Evolutionary conservation across 2,797 vertebrate species (phyloP), one percentile per base, ranked within the genome.

Genomic region (Lithobates pipiens): DNA sequence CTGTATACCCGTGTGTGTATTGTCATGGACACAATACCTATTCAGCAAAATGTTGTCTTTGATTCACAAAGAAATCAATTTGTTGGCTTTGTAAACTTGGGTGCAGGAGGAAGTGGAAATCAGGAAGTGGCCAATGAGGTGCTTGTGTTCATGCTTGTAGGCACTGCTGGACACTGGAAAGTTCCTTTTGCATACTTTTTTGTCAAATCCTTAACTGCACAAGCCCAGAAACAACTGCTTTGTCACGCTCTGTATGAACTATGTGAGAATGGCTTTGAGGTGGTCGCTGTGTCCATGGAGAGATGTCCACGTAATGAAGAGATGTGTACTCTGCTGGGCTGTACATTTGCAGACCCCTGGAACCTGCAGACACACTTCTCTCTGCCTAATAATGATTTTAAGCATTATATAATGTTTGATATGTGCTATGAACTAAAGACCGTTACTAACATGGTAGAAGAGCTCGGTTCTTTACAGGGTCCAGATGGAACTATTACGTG

Each of bases 71-170:
- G 57, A 42, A 80, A 84, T 80, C 81, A 83, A 21, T 32, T 84
- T 78, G 63, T 87, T 23, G 86, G 86, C 15, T 84, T 87, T 87
- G 86, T 87, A 25, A 76, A 84, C 21, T 76, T 87, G 1, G 86
- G 86, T 9, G 69, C 73, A 75, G 39, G 69, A 6, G 75, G 29
- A 73, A 69, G 44, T 75, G 71, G 76, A 83, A 79, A 32, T 71
- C 81, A 80, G 34, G 76, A 87, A 46, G 71, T 87, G 46, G 86
- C 86, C 50, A 78, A 78, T 84, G 81, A 87, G 63, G 46, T 57
- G 2, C 44, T 87, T 27, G 65, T 87, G 21, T 83, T 87, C 54
- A 69, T 76, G 70, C 46, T 87, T 18, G 81, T 76, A 15, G 86
- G 81, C 44, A 42, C 46, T 18, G 21, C 10, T 15, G 71, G 86